Percentiles rank a stretch among this genome's conserved stretches.
Conservation (phyloP, 1,140 invertebrate genomes). For the Cherax destructor region DNA sequence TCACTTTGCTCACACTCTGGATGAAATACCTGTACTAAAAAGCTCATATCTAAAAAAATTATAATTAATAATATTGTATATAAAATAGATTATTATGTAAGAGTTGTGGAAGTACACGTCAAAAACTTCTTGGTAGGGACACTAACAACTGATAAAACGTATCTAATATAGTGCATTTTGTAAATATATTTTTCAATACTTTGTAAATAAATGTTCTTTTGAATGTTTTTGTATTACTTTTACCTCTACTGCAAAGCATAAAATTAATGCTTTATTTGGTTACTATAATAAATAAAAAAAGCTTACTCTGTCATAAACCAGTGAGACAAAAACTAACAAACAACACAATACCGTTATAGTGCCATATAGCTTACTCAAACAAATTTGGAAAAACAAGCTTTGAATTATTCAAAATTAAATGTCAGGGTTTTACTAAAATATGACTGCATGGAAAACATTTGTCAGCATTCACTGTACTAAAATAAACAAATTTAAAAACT, state of each 20-base stretch:
- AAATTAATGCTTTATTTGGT: no score
- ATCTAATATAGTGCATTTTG: background rate
- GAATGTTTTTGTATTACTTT: background rate
- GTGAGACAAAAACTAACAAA: no score
- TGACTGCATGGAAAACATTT: no score
- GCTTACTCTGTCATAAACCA: no score
- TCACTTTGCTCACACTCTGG: background rate
- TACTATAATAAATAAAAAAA: no score
- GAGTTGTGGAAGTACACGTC: background rate
- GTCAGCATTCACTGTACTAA: no score
- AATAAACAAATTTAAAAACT: no score
- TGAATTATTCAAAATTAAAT: no score
- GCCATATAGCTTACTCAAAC: no score
- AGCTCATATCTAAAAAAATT: background rate
- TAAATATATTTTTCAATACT: background rate
- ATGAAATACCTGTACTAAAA: background rate
- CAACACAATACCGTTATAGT: no score
- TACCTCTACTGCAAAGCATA: background rate
- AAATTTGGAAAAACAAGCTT: no score
- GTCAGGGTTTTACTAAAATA: no score
- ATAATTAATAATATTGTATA: background rate
- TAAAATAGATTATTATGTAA: background rate
- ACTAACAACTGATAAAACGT: background rate
- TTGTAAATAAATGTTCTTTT: constrained; percentile 4
- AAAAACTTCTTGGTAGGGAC: background rate